These are phyloP conservation scores for Chondrilla cf. caribensis DNA, from an alignment of 37 sponge, comb jelly and placozoan species.

Conservation along the genomic window DNA sequence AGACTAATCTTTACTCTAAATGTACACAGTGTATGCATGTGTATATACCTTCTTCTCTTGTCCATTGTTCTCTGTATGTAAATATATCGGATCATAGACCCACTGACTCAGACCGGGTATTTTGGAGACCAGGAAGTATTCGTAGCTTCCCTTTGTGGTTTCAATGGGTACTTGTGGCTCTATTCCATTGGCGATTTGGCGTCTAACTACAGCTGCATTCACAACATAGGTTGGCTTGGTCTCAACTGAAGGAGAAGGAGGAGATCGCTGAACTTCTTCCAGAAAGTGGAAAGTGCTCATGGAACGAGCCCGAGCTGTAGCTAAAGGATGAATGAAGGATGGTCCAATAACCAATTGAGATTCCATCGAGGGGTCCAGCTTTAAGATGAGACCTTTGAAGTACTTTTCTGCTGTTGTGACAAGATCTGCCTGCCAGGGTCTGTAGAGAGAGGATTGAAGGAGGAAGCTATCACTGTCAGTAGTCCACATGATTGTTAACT, in stretches of 20 bases:
- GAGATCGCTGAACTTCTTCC: neutral
- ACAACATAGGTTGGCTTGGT: neutral
- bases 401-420: neutral
- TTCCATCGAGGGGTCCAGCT: neutral
- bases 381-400: neutral
- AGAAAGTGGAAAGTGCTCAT: neutral
- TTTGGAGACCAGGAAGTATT: neutral
- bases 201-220: neutral
- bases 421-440: slow-evolving; percentile 18
- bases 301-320: neutral
- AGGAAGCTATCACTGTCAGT: neutral
- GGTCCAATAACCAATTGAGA: neutral
- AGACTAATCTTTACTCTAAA: too few species aligned
- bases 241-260: neutral
- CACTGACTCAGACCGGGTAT: slow-evolving; percentile 10
- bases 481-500: neutral
- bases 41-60: neutral
- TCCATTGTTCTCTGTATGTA: neutral
- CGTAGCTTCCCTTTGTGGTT: too few species aligned
- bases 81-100: slow-evolving; percentile 5
- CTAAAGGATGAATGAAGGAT: neutral
- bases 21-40: neutral
- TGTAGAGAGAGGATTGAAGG: neutral
- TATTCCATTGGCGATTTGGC: neutral
- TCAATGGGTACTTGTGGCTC: neutral